Conservation (phyloP, 2,113 vertebrate genomes). For the Cephalophus harveyi region DNA sequence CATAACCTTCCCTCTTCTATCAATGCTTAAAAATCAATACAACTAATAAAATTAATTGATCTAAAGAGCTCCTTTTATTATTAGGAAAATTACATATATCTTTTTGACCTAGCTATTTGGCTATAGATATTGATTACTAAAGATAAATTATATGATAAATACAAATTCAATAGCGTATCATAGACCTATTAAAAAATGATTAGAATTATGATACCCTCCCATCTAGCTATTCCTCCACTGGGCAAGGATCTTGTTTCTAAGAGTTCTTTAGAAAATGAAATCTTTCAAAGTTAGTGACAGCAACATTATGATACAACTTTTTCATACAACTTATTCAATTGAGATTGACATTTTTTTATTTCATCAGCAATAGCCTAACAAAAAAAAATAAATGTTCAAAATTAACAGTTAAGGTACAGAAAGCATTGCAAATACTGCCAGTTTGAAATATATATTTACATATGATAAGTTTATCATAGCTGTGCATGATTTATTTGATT, state of each 20-base stretch:
- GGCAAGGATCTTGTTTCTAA: constrained; percentile 43
- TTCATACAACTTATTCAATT: constrained; percentile 11
- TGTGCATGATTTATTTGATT: not conserved
- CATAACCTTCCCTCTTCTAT: not conserved
- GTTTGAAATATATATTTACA: constrained; percentile 4
- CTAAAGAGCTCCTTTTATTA: constrained; percentile 2
- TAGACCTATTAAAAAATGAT: constrained; percentile 11
- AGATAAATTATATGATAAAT: not conserved
- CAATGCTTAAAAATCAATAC: constrained; percentile 45
- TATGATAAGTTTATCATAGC: constrained; percentile 28
- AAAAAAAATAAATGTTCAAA: constrained; percentile 17
- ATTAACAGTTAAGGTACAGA: not conserved
- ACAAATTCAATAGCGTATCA: not conserved
- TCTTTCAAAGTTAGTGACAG: not conserved
- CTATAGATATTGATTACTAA: not conserved
- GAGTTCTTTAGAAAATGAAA: constrained; percentile 36
- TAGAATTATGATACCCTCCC: constrained; percentile 18
- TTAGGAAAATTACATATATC: not conserved
- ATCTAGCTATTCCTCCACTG: constrained; percentile 3
- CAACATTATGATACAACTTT: constrained; percentile 8
- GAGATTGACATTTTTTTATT: constrained; percentile 24
- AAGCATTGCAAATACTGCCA: constrained; percentile 35
- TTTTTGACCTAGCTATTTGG: constrained; percentile 2
- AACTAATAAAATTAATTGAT: not conserved
- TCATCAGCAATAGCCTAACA: not conserved